Conservation (phyloP, 2,797 vertebrate genomes). For the Hippoglossus hippoglossus region DNA sequence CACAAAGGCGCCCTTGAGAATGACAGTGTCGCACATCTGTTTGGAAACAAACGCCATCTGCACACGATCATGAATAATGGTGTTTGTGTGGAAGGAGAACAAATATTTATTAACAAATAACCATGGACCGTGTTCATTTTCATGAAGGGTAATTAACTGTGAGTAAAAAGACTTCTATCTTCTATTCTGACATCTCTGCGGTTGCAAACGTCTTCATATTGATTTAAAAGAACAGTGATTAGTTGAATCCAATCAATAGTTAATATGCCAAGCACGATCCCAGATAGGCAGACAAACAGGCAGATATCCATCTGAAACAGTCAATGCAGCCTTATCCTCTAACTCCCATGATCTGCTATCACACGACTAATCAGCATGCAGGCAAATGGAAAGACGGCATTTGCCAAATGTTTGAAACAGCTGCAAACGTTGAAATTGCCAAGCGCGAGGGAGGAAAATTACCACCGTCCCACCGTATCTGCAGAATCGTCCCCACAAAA, state of each 20-base stretch:
- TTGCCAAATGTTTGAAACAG: conserved; percentile 33
- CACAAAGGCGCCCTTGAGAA: conserved; percentile 70
- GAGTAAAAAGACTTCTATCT: not conserved
- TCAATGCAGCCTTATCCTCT: conserved; percentile 64
- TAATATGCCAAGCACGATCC: conserved; percentile 56
- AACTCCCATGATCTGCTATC: conserved; percentile 55
- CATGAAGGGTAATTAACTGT: conserved; percentile 32
- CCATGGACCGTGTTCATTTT: conserved; percentile 27
- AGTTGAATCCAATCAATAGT: conserved; percentile 18
- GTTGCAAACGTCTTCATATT: conserved; percentile 8
- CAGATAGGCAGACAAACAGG: conserved; percentile 44
- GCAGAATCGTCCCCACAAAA: conserved; percentile 29
- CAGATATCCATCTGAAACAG: conserved; percentile 67
- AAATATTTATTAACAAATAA: conserved; percentile 60
- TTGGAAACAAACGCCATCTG: conserved; percentile 71
- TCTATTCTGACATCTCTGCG: not conserved
- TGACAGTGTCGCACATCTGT: conserved; percentile 72
- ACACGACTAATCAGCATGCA: conserved; percentile 51
- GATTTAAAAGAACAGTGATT: not conserved
- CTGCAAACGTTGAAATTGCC: conserved; percentile 8
- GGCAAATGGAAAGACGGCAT: conserved; percentile 31
- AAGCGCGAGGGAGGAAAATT: conserved; percentile 25
- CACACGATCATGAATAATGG: conserved; percentile 63
- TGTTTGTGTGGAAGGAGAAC: conserved; percentile 41
- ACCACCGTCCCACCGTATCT: conserved; percentile 30